Base-by-base conservation (phyloP, 2,888 invertebrate species). In the Oligia fasciuncula region DNA sequence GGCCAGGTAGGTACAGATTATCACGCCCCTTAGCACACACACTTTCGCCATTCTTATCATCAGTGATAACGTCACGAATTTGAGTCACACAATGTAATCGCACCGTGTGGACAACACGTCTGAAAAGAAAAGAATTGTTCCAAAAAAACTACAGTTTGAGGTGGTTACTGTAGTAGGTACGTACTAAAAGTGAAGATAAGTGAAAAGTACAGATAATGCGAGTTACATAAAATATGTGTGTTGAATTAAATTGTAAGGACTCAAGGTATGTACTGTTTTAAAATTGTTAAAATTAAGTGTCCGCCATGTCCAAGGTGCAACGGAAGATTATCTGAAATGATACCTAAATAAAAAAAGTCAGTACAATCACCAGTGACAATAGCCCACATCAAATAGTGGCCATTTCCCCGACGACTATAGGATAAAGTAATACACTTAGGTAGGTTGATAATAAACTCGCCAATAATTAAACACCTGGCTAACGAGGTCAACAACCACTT, bases 31-130 rank as follows among this genome's bases (percentile, higher is more conserved):
- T 76, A 81, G 73, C 77, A 87, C 84, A 83, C 76, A 84, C 83
- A 86, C 90, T 93, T 94, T 93, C 90, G 91, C 94, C 91, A 92
- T 89, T 89, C 88, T 93, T 94, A 94, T 94, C 94, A 88, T 93
- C 93, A 93, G 88, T 91, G 96, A 96, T 95, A 96, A 94, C 93
- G 93, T 94, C 94, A 94, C 85, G 80, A 92, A 92, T 95, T 94
- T 93, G 93, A 93, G 91, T 94, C 95, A 95, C 90, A 95, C 94
- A 93, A 93, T 94, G 93, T 92, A 93, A 93, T 92, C 92, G 87
- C 85, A 82, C 87, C 84, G 89, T 79, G 71, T 86, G 81, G 91
- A 84, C 87, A 90, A 91, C 93, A 94, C 94, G 95, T 93, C 81
- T 86, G 79, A 82, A 89, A 87, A 83, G 80, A 89, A 84, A 79